Conservation (phyloP, 2,888 invertebrate genomes). For the Eulithis prunata region DNA sequence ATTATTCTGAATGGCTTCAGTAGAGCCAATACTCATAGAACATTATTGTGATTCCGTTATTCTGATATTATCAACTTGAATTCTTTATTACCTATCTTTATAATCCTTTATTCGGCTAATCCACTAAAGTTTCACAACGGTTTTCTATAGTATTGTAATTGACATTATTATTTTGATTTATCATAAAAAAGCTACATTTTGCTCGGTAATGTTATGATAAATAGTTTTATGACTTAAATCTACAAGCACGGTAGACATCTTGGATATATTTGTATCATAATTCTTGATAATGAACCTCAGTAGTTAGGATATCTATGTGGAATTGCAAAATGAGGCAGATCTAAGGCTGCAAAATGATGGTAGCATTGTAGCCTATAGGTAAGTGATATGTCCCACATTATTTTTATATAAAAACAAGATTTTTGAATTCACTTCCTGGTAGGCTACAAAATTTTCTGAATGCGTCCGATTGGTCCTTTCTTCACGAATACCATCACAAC, state of each 20-base stretch:
- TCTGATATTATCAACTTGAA: background rate
- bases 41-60: conserved; percentile 7
- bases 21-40: conserved; percentile 13
- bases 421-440: background rate
- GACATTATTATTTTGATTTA: background rate
- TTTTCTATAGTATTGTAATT: background rate
- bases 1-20: conserved; percentile 13
- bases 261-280: too few species aligned
- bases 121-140: background rate
- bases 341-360: too few species aligned
- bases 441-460: background rate
- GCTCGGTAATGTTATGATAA: too few species aligned
- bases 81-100: background rate
- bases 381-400: too few species aligned
- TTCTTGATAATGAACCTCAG: too few species aligned
- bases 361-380: too few species aligned
- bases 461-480: conserved; percentile 2
- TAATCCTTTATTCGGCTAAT: background rate
- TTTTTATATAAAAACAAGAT: too few species aligned
- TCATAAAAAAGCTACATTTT: too few species aligned
- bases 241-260: too few species aligned
- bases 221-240: too few species aligned
- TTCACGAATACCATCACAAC: background rate
- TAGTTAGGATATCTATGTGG: too few species aligned
- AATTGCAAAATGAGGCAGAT: too few species aligned